A percentile compares a stretch with the other conserved stretches of the same genome.
Evolutionary conservation across 2,888 invertebrate species (phyloP).

Genomic region (Tachina fera): DNA sequence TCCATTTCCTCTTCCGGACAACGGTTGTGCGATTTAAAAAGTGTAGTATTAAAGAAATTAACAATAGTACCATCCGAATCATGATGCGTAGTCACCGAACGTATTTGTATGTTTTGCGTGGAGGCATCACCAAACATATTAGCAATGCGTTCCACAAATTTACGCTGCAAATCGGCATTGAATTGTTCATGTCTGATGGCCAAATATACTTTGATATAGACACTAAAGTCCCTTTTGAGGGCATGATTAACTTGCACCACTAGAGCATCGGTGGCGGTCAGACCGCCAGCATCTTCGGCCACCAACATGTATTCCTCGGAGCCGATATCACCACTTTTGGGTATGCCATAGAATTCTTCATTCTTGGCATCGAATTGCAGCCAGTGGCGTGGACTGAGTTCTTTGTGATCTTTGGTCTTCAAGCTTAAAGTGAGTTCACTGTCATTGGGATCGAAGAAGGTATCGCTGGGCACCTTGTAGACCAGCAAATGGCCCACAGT

Average conservation of each 20-base stretch:
- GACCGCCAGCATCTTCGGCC: slow-evolving; percentile 89
- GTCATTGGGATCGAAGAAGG: slow-evolving; percentile 95
- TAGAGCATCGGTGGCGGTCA: slow-evolving; percentile 90
- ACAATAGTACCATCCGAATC: slow-evolving; percentile 87
- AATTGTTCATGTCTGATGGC: slow-evolving; percentile 88
- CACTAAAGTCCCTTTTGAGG: slow-evolving; percentile 86
- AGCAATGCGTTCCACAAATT: slow-evolving; percentile 91
- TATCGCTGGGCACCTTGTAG: slow-evolving; percentile 92
- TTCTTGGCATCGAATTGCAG: slow-evolving; percentile 94
- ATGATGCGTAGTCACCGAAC: slow-evolving; percentile 85
- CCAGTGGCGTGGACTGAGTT: slow-evolving; percentile 89
- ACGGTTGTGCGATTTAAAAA: slow-evolving; percentile 80
- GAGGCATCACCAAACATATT: slow-evolving; percentile 90
- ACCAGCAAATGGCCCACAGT: slow-evolving; percentile 92
- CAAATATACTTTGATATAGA: slow-evolving; percentile 92
- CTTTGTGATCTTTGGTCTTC: slow-evolving; percentile 88
- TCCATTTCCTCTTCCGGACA: slow-evolving; percentile 92
- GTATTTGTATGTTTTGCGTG: slow-evolving; percentile 89
- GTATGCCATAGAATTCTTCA: slow-evolving; percentile 95
- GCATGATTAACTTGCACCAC: slow-evolving; percentile 89
- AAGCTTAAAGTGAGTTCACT: slow-evolving; percentile 89
- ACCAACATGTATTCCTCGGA: slow-evolving; percentile 91
- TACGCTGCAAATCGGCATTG: slow-evolving; percentile 90
- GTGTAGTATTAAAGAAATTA: slow-evolving; percentile 91
- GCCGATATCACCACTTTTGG: slow-evolving; percentile 88